These are phyloP conservation scores for Venusia cambrica DNA, from an alignment of 2,888 invertebrate genomes.

Conservation along the genomic window DNA sequence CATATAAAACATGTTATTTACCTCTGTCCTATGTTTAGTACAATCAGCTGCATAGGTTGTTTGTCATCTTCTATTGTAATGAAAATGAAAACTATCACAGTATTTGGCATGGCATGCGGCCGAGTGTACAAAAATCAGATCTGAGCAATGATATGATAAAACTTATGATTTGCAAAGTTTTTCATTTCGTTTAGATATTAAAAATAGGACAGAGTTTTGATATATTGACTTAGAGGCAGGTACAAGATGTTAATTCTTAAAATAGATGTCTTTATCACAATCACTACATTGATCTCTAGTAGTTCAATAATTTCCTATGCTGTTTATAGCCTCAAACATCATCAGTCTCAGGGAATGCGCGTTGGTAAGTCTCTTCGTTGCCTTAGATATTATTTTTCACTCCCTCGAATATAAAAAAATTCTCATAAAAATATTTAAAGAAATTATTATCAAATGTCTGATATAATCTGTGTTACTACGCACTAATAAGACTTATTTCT, in stretches of 20 bases:
- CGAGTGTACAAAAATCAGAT: conserved; percentile 19
- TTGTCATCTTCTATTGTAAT: conserved; percentile 15
- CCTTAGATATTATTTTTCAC: conserved; percentile 72
- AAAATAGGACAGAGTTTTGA: conserved; percentile 14
- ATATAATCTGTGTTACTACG: conserved; percentile 38
- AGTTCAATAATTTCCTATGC: conserved; percentile 56
- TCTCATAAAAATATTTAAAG: conserved; percentile 72
- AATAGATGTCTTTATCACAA: conserved; percentile 24
- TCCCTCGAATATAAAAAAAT: conserved; percentile 55
- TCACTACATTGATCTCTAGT: conserved; percentile 25
- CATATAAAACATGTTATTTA: conserved; percentile 50
- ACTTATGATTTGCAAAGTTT: conserved; percentile 5
- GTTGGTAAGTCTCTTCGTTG: conserved; percentile 79
- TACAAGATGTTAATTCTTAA: conserved; percentile 23
- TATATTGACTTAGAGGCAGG: conserved; percentile 23
- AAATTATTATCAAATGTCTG: conserved; percentile 51
- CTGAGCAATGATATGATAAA: conserved; percentile 16
- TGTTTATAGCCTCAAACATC: conserved; percentile 68
- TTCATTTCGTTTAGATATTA: conserved; percentile 12
- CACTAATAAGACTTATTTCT: conserved; percentile 53
- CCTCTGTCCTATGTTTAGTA: conserved; percentile 47
- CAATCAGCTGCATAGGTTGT: conserved; percentile 21
- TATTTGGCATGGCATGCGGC: conserved; percentile 25
- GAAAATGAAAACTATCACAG: conserved; percentile 24
- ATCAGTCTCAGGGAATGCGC: conserved; percentile 79